Evolutionary conservation across 2,888 invertebrate genomes (phyloP).

Genomic region (Aspidiotus rigidus): DNA sequence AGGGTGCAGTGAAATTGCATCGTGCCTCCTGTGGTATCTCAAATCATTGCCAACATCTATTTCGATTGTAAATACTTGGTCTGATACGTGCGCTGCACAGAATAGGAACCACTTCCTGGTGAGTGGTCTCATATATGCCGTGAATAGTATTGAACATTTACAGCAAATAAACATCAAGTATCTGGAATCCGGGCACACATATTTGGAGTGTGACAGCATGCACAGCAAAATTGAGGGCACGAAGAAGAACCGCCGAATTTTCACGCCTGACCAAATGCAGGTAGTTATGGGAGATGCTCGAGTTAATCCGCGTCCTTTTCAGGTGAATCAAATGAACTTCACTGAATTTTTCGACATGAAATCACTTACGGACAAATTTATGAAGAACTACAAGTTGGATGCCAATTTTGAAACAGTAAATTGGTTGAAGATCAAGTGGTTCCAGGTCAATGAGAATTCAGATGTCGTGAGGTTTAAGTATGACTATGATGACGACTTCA

Average conservation of each 20-base stretch:
- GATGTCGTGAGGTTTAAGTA: neutral
- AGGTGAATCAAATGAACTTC: neutral
- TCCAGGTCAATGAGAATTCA: neutral
- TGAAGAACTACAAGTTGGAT: neutral
- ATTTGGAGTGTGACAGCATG: conserved; percentile 11
- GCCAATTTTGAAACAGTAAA: neutral
- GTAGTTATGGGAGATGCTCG: neutral
- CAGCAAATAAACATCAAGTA: neutral
- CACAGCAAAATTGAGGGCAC: neutral
- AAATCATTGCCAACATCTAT: neutral
- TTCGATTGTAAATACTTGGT: neutral
- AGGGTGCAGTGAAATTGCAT: no score
- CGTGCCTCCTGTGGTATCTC: no score
- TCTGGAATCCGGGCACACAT: conserved; percentile 10
- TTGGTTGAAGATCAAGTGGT: neutral
- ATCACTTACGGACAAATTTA: neutral
- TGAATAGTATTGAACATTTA: neutral
- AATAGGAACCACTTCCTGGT: neutral
- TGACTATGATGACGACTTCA: neutral
- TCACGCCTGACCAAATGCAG: neutral
- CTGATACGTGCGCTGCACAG: neutral
- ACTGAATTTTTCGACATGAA: neutral
- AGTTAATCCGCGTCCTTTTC: neutral
- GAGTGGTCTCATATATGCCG: neutral
- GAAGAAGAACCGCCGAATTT: neutral